Percentiles rank a stretch among this genome's conserved stretches.
phyloP scores from a whole-genome alignment of 1,140 invertebrate genomes.

The silkworm (Bombyx mori) region DNA sequence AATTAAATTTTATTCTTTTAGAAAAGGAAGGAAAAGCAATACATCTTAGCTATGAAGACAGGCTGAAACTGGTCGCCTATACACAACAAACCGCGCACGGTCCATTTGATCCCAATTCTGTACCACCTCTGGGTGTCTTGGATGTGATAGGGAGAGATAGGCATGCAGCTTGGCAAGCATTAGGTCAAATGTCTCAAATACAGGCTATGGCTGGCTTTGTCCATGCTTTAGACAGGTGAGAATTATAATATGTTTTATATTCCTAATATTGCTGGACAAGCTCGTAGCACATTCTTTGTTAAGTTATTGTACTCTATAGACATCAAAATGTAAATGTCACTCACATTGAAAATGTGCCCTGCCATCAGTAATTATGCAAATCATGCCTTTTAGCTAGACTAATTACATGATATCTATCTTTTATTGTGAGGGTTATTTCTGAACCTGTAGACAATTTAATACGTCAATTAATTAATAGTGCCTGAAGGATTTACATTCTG shows the following conservation, averaged over 20 bases:
- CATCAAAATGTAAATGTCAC: too few relatives aligned
- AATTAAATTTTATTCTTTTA: slow-evolving; percentile 12
- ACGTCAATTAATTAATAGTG: too few relatives aligned
- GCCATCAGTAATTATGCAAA: too few relatives aligned
- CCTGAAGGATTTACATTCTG: too few relatives aligned
- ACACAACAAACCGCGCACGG: slow-evolving; percentile 93
- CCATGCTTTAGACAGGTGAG: slow-evolving; percentile 82
- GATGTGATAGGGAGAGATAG: slow-evolving; percentile 96
- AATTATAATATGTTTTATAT: slow-evolving; percentile 5
- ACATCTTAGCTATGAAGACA: slow-evolving; percentile 94
- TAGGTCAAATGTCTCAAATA: slow-evolving; percentile 88
- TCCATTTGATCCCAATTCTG: slow-evolving; percentile 82
- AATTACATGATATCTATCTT: too few relatives aligned
- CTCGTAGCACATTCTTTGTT: too few relatives aligned
- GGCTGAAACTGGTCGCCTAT: slow-evolving; percentile 91
- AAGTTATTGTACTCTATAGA: too few relatives aligned
- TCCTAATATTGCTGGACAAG: too few relatives aligned
- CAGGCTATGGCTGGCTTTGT: slow-evolving; percentile 95
- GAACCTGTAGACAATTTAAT: too few relatives aligned
- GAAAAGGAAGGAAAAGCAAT: slow-evolving; percentile 97
- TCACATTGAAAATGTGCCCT: too few relatives aligned
- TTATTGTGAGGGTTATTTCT: too few relatives aligned
- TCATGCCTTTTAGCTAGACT: too few relatives aligned
- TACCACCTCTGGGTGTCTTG: slow-evolving; percentile 90
- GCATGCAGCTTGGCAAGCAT: slow-evolving; percentile 91